Percentiles rank a stretch among this genome's conserved stretches.
Conservation (phyloP, 2,797 vertebrate species). For the Sparus aurata region DNA sequence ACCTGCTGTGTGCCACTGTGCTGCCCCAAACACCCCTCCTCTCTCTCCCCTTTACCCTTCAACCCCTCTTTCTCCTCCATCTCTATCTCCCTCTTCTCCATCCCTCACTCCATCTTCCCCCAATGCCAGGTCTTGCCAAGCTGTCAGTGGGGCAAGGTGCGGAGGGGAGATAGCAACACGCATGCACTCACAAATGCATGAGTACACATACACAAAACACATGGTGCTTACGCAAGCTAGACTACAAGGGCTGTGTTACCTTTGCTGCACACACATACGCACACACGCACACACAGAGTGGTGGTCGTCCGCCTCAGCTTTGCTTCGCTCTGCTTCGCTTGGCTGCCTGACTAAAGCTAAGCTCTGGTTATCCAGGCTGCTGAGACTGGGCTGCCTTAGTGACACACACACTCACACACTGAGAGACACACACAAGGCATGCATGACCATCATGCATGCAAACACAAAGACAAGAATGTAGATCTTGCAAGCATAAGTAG, state of each 20-base stretch:
- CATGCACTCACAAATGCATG: constrained; percentile 66
- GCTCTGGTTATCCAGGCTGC: constrained; percentile 79
- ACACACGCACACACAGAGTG: constrained; percentile 37
- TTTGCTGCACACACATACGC: constrained; percentile 49
- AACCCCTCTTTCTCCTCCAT: constrained; percentile 53
- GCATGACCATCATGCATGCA: constrained; percentile 49
- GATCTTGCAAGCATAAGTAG: constrained; percentile 33
- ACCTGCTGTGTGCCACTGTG: constrained; percentile 67
- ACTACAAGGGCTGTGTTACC: constrained; percentile 67
- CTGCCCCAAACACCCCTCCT: constrained; percentile 63
- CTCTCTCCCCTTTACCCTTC: constrained; percentile 83
- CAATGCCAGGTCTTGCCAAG: constrained; percentile 70
- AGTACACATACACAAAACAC: constrained; percentile 68
- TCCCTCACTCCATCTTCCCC: constrained; percentile 60
- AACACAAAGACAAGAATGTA: constrained; percentile 51
- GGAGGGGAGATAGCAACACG: constrained; percentile 79
- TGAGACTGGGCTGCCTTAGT: constrained; percentile 66
- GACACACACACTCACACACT: constrained; percentile 33
- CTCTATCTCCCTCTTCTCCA: constrained; percentile 41
- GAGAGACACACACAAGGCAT: constrained; percentile 24
- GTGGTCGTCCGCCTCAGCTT: constrained; percentile 68
- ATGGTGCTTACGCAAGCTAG: constrained; percentile 63
- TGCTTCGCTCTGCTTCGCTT: constrained; percentile 77
- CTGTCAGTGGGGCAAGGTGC: constrained; percentile 85
- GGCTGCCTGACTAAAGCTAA: constrained; percentile 79